Percentiles rank a stretch among this genome's conserved stretches.
Conservation (phyloP, 2,888 invertebrate species). For the Macrophya annulata region DNA sequence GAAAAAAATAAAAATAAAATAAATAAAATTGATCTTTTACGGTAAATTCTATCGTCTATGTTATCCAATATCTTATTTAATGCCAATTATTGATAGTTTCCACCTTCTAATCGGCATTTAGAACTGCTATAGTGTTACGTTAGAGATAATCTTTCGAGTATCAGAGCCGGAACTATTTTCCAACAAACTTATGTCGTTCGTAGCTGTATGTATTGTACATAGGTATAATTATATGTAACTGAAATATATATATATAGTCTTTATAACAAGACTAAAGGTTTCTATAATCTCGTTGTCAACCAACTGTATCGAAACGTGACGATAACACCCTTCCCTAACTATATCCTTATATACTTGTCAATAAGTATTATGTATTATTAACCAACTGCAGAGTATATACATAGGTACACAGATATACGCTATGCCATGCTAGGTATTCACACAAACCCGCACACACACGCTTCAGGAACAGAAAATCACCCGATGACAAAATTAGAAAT, state of each 20-base stretch:
- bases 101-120: background rate
- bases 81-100: background rate
- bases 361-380: slow-evolving; percentile 1
- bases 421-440: background rate
- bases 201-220: background rate
- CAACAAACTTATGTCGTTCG: background rate
- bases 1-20: no score
- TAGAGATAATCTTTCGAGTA: background rate
- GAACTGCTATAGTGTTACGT: background rate
- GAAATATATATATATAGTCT: background rate
- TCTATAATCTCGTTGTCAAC: slow-evolving; percentile 48
- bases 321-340: slow-evolving; percentile 19
- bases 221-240: background rate
- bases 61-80: background rate
- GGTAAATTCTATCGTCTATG: background rate
- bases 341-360: background rate
- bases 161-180: background rate
- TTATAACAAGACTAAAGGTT: slow-evolving; percentile 25
- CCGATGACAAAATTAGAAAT: background rate
- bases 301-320: slow-evolving; percentile 21
- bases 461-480: background rate
- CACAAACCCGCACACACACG: background rate
- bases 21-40: no score
- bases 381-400: background rate
- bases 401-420: background rate